phyloP scores from a whole-genome alignment of 2,113 vertebrate genomes.

The Okapia johnstoni region DNA sequence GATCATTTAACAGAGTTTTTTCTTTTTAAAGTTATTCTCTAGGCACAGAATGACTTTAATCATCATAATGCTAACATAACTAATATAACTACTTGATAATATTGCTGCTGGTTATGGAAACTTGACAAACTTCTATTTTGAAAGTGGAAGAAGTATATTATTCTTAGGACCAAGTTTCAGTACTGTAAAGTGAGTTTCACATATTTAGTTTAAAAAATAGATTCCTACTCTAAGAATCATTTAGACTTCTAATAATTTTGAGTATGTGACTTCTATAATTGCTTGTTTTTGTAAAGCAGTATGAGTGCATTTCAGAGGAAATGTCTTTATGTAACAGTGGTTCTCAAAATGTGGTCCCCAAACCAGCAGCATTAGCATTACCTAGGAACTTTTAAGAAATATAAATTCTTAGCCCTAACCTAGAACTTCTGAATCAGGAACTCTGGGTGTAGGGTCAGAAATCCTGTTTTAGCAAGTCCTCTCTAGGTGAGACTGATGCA shows the following conservation, averaged over 20 bases:
- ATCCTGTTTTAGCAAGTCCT: neutral
- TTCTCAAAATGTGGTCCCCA: neutral
- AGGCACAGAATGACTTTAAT: neutral
- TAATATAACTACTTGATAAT: neutral
- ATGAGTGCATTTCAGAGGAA: neutral
- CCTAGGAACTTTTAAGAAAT: neutral
- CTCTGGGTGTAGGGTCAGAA: neutral
- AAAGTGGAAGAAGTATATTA: conserved; percentile 39
- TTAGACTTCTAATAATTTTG: conserved; percentile 1
- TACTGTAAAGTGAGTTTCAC: conserved; percentile 41
- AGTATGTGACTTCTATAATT: neutral
- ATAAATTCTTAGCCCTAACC: neutral
- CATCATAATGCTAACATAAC: neutral
- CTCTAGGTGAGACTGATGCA: neutral
- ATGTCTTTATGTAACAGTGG: neutral
- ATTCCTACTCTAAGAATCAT: conserved; percentile 21
- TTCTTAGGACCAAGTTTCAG: conserved; percentile 31
- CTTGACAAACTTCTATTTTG: conserved; percentile 29
- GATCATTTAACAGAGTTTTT: neutral
- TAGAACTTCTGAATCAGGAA: neutral
- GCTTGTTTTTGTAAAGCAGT: conserved; percentile 30
- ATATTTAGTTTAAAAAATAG: conserved; percentile 4
- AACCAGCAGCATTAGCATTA: neutral
- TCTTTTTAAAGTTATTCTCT: neutral
- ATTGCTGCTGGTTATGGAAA: conserved; percentile 6